phyloP scores from a whole-genome alignment of 2,797 vertebrate genomes.

The Sebastolobus altivelis region DNA sequence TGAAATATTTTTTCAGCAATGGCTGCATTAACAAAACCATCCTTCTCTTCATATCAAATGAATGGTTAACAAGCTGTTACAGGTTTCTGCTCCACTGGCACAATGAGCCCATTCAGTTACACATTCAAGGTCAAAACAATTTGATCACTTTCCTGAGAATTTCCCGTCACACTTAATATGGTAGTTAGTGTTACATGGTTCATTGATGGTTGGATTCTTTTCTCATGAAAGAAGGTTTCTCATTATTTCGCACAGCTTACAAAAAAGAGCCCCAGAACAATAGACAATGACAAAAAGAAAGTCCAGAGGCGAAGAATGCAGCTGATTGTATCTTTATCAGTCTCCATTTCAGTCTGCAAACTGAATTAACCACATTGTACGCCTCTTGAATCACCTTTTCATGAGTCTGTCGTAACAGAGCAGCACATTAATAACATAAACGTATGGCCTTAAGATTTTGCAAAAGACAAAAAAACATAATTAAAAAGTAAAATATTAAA shows the following conservation, averaged over 20 bases:
- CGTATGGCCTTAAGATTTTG: not conserved
- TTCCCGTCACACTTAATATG: not conserved
- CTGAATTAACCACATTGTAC: constrained; percentile 64
- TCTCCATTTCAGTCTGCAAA: constrained; percentile 26
- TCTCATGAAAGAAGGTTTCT: constrained; percentile 27
- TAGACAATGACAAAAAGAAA: constrained; percentile 65
- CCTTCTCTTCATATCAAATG: not conserved
- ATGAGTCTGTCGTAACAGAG: constrained; percentile 23
- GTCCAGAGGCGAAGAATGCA: constrained; percentile 66
- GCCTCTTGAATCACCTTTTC: constrained; percentile 46
- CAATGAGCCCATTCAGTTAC: not conserved
- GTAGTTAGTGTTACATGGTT: not conserved
- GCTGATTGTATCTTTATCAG: constrained; percentile 70
- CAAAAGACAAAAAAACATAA: not conserved
- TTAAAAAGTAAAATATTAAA: not conserved
- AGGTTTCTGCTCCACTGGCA: constrained; percentile 3
- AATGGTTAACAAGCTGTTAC: not conserved
- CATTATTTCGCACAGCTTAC: constrained; percentile 19
- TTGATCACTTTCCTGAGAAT: not conserved
- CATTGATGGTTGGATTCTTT: constrained; percentile 9
- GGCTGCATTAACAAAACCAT: not conserved
- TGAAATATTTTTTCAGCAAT: not conserved
- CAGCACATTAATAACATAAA: constrained; percentile 11
- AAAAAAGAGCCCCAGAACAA: constrained; percentile 41
- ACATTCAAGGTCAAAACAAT: not conserved